phyloP scores from a whole-genome alignment of 2,797 vertebrate species.

The Scolopax bukidnonensis region DNA sequence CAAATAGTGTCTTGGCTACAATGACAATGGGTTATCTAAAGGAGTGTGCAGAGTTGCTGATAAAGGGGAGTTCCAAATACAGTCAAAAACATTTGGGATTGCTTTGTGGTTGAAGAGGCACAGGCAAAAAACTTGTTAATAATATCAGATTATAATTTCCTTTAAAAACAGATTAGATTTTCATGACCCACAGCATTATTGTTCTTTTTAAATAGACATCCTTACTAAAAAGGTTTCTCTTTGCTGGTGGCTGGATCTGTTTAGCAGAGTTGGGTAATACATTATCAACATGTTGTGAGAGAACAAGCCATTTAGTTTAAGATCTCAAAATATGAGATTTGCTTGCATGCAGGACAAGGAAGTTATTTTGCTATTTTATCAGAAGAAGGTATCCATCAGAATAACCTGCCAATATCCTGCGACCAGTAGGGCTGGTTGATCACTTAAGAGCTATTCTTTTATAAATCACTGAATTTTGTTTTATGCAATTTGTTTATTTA shows the following conservation, averaged over 20 bases:
- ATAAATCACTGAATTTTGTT: background rate
- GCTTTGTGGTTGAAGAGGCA: background rate
- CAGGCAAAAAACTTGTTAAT: background rate
- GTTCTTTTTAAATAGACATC: background rate
- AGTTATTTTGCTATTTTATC: background rate
- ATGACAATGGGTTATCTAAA: background rate
- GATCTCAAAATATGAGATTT: background rate
- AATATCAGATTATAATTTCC: background rate
- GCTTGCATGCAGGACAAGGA: background rate
- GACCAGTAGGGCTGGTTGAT: background rate
- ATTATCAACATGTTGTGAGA: background rate
- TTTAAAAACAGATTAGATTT: background rate
- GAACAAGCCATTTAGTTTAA: background rate
- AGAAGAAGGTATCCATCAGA: background rate
- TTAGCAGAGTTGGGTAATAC: background rate
- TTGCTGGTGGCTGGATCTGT: background rate
- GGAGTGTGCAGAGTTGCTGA: background rate
- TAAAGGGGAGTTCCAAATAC: background rate
- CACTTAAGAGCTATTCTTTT: background rate
- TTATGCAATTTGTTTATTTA: background rate
- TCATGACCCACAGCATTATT: background rate
- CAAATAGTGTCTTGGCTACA: background rate
- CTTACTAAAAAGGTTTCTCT: background rate
- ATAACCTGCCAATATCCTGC: background rate
- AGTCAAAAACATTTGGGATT: background rate